Evolutionary conservation across 2,113 vertebrate genomes (phyloP), one percentile per base, ranked within the genome.

Genomic region (Chaetodon trifascialis): DNA sequence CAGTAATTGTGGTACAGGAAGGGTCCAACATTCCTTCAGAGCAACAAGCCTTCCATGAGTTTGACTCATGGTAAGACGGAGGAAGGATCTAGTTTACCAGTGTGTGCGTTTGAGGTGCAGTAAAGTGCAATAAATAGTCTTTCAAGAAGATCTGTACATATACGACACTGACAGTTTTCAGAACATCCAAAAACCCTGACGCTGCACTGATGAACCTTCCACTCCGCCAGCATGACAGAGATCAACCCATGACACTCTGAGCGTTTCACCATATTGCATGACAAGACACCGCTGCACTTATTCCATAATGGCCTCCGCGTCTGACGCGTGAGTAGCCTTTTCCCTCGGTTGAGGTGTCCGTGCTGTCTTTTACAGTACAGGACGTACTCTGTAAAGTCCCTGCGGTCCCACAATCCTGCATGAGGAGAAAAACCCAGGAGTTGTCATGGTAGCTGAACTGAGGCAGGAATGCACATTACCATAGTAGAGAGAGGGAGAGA

Each of bases 371-470:
- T 23, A 67, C 59, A 59, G 72, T 71, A 78, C 49, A 84, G 73
- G 77, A 86, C 47, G 4, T 69, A 23, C n/a, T 84, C 73, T 56
- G 23, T 69, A 56, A 80, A 80, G 55, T 68, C 76, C 79, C 83
- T 82, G 49, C 38, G 54, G 72, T 80, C 62, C 69, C 74, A 66
- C 69, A 65, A 44, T 78, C 72, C 56, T 54, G 70, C 68, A 60
- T 52, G 38, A 78, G 58, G 56, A 78, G 69, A 73, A 91, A 30
- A 88, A 66, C 79, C 82, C 75, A 73, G 66, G 79, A 90, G 88
- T 89, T 90, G 91, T 94, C 92, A 91, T 91, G 88, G 88, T 83
- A 92, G 92, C 86, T 86, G 85, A 87, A 87, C 75, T 79, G 60
- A 91, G 79, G 77, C 83, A 88, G 79, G 84, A 93, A 91, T 87